phyloP scores from a whole-genome alignment of 2,888 invertebrate genomes.

The Cephalotes varians region DNA sequence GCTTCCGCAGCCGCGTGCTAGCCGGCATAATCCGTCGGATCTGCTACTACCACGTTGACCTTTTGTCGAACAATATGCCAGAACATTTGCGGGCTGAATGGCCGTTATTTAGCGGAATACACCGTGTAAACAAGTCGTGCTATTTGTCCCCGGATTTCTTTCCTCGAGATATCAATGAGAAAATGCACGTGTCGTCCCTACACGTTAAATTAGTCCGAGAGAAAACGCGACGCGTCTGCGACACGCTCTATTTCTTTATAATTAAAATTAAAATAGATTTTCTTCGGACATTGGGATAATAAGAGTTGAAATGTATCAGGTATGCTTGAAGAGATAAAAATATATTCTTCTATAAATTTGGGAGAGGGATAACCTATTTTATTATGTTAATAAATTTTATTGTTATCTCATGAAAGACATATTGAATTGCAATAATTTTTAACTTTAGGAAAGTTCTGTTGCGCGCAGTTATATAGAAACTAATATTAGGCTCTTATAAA shows the following conservation, averaged over 20 bases:
- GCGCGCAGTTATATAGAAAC: constrained; percentile 33
- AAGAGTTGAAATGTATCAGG: not conserved
- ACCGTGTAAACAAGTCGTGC: constrained; percentile 17
- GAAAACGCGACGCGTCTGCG: not conserved
- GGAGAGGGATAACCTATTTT: not conserved
- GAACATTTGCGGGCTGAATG: constrained; percentile 11
- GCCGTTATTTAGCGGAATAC: constrained; percentile 20
- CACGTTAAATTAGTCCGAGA: not conserved
- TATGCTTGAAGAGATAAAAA: not conserved
- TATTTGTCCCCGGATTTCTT: not conserved
- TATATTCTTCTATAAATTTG: not conserved
- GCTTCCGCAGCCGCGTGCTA: constrained; percentile 57
- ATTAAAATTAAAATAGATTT: not conserved
- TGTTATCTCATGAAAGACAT: not conserved
- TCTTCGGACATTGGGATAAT: not conserved
- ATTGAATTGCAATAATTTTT: not conserved
- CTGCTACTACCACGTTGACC: constrained; percentile 52
- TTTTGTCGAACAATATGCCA: constrained; percentile 46
- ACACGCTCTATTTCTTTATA: not conserved
- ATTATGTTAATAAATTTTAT: not conserved
- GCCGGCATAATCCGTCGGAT: constrained; percentile 36
- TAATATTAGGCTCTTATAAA: constrained; percentile 51
- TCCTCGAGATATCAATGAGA: not conserved
- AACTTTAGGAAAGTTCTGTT: constrained; percentile 38
- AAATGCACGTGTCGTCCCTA: not conserved